A percentile compares a stretch with the other conserved stretches of the same genome.
Conservation (phyloP, 2,797 vertebrate genomes). For the Pogoniulus pusillus region DNA sequence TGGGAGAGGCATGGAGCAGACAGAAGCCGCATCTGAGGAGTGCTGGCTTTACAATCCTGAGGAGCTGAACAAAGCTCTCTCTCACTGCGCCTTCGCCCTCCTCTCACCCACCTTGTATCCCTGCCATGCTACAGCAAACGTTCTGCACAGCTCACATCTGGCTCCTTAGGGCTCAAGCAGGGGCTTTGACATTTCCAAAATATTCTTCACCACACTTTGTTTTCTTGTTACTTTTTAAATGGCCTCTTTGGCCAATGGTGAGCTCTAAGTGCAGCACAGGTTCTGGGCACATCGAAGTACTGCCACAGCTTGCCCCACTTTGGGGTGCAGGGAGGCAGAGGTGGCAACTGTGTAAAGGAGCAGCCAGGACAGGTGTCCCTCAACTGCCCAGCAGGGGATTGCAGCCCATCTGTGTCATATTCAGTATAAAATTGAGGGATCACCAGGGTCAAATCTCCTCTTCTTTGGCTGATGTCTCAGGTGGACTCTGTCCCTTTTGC, state of each 20-base stretch:
- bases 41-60: conserved; percentile 24
- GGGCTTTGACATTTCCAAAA: background rate
- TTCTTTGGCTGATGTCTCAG: no score
- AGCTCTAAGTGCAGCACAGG: background rate
- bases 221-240: background rate
- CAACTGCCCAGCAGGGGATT: no score
- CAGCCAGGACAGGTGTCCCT: no score
- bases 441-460: no score
- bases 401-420: no score
- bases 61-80: conserved; percentile 51
- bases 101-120: conserved; percentile 53
- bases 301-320: no score
- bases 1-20: background rate
- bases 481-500: no score
- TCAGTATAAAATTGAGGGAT: no score
- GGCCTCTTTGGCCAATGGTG: background rate
- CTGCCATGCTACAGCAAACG: conserved; percentile 25
- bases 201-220: background rate
- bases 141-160: conserved; percentile 49
- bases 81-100: conserved; percentile 16
- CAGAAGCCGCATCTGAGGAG: background rate
- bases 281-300: no score
- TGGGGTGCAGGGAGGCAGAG: no score
- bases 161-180: background rate
- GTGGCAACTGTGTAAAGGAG: no score